Evolutionary conservation across 2,888 invertebrate genomes (phyloP), one percentile per base, ranked within the genome.

Genomic region (Eupeodes latifasciatus): DNA sequence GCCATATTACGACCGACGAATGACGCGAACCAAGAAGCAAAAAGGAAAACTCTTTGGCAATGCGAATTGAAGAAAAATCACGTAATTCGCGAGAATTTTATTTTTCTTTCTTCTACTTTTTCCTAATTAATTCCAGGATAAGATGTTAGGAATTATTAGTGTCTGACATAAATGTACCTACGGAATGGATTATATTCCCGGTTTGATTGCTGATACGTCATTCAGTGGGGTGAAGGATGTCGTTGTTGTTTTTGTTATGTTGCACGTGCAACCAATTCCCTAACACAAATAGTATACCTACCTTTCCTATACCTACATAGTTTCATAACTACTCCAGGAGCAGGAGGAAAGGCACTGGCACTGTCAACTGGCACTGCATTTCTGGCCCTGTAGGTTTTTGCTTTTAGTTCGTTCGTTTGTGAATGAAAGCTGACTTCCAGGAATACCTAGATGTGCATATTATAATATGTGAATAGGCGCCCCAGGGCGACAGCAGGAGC

Each of bases 91-190:
- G 53, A 66, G 80, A 80, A 87, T 61, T 62, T 47, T 55, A 14
- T 69, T 51, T 59, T 34, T n/a, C 40, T 64, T 71, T 62, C 67
- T 71, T 16, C 47, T 66, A 81, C 61, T 62, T 53, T 64, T 76
- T 49, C 40, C 76, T 83, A 83, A 83, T 87, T 83, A 75, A 80
- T 83, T 76, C 66, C 75, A 79, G 86, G 86, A 86, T 86, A 75
- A 86, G 66, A 79, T 83, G 74, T 75, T 83, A 49, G 86, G 64
- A 79, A 83, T 86, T 79, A 86, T 86, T 79, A 79, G 79, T 75
- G 75, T 78, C 78, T 64, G 49, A 81, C 81, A 78, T 71, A 85
- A 72, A 55, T 74, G 55, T 67, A 49, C 27, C 27, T 27, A 27
- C 27, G 27, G 27, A 27, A 27, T 27, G 27, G 74, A 74, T 78